phyloP scores from a whole-genome alignment of 2,888 invertebrate genomes.

The Mythimna impura region DNA sequence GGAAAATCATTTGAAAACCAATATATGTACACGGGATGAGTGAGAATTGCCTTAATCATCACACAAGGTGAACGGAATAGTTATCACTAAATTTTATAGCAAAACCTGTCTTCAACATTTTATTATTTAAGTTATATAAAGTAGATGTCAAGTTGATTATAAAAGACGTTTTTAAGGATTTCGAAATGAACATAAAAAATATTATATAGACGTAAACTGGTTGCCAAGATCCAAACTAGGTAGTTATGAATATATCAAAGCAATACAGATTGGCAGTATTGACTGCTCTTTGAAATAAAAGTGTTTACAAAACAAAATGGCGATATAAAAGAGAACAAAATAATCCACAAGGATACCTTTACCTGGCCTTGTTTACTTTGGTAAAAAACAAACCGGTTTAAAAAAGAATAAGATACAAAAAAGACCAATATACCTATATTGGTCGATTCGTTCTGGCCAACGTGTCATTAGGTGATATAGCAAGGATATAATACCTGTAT shows the following conservation, averaged over 20 bases:
- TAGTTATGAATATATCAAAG: not conserved
- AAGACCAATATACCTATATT: not conserved
- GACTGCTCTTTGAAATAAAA: not conserved
- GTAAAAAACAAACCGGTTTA: not conserved
- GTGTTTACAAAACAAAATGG: not conserved
- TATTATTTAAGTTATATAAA: not conserved
- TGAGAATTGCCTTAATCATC: not conserved
- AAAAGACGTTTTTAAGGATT: not conserved
- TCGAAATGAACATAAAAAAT: slow-evolving; percentile 14
- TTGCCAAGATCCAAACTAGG: slow-evolving; percentile 7
- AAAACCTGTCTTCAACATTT: not conserved
- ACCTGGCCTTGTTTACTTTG: not conserved
- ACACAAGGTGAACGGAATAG: not conserved
- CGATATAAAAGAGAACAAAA: not conserved
- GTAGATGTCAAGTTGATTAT: not conserved
- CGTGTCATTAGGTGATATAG: not conserved
- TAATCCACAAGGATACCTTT: not conserved
- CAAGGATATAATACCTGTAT: not conserved
- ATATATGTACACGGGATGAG: not conserved
- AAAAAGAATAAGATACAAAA: too few species aligned
- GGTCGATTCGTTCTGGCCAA: not conserved
- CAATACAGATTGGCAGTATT: slow-evolving; percentile 2
- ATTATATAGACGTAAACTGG: slow-evolving; percentile 11
- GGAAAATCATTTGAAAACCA: too few species aligned
- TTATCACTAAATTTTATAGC: not conserved